Evolutionary conservation across 2,113 vertebrate genomes (phyloP).

Genomic region (Pelodiscus sinensis): DNA sequence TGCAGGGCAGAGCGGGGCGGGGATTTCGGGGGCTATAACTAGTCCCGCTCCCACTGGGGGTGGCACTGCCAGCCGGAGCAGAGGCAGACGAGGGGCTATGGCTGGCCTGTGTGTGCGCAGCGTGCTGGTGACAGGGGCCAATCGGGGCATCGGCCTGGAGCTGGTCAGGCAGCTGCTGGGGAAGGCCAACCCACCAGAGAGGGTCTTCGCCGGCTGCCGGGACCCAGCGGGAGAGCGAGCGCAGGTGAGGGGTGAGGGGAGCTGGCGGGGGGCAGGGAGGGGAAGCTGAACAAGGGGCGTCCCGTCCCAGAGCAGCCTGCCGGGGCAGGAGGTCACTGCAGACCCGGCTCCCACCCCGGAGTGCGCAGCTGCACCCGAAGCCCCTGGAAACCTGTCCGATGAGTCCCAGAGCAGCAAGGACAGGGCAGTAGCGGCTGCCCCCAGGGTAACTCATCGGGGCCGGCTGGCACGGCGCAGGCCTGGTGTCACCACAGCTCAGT

Average conservation of each 20-base stretch:
- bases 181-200: background rate
- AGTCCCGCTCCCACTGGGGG: background rate
- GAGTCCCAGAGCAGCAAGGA: too few relatives aligned
- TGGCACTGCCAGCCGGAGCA: background rate
- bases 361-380: too few relatives aligned
- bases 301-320: fast-evolving
- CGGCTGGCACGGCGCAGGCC: too few relatives aligned
- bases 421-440: too few relatives aligned
- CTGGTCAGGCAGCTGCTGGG: conserved; percentile 35
- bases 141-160: conserved; percentile 43
- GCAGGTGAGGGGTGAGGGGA: conserved; percentile 11
- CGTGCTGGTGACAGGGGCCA: background rate
- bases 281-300: background rate
- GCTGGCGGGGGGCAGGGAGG: background rate
- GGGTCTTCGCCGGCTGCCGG: conserved; percentile 64
- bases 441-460: too few relatives aligned
- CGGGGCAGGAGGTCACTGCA: too few relatives aligned
- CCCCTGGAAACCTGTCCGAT: too few relatives aligned
- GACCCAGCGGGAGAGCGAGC: conserved; percentile 52
- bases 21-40: background rate
- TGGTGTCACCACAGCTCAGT: too few relatives aligned
- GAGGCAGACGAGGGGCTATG: background rate
- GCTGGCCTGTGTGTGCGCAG: background rate
- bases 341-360: too few relatives aligned
- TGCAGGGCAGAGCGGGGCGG: too few relatives aligned